Evolutionary conservation across 1,140 invertebrate species (phyloP), one percentile per base, ranked within the genome.

Genomic region (Conus betulinus): DNA sequence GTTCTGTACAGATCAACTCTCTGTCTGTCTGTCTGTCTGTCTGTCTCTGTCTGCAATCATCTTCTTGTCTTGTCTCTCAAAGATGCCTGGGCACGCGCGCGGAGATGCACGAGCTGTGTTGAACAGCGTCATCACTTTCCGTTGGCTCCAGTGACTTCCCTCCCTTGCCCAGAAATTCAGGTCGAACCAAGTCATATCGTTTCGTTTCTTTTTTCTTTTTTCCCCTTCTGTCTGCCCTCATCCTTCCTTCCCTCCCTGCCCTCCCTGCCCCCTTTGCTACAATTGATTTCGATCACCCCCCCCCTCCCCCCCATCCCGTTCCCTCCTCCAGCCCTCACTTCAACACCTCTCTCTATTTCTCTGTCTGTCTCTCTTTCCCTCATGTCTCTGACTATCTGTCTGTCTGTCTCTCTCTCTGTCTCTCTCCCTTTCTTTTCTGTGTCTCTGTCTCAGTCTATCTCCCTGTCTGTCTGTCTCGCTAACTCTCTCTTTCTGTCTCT

Each of bases 11-110:
- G 17, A 63, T 63, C 11, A 13, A 1, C 17, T 63, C 11, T 63
- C 60, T 79, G 10, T 79, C 23, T 79, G 10, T n/a, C 13, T 79
- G 25, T n/a, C 13, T 79, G 11, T 71, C 67, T 71, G 17, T 71
- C 13, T 71, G 3, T 71, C 13, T 8, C 76, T 39, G 7, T 6
- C 76, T 39, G 25, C n/a, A 78, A 7, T 8, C n/a, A 7, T 39
- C 25, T 15, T 51, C 76, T 71, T 71, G 13, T 71, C 67, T 20
- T 13, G 67, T 23, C 8, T n/a, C n/a, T 13, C 8, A 52, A 25
- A 85, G 17, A 85, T 87, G 84, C 84, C 51, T 5, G 17, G 25
- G 53, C 85, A 76, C 71, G 85, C n/a, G 74, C 67, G 25, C 10
- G 15, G 71, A 78, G 71, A 87, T 87, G 74, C 23, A 55, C 5